Conservation (phyloP, 1,140 invertebrate species). For the Hesperophylax magnus region DNA sequence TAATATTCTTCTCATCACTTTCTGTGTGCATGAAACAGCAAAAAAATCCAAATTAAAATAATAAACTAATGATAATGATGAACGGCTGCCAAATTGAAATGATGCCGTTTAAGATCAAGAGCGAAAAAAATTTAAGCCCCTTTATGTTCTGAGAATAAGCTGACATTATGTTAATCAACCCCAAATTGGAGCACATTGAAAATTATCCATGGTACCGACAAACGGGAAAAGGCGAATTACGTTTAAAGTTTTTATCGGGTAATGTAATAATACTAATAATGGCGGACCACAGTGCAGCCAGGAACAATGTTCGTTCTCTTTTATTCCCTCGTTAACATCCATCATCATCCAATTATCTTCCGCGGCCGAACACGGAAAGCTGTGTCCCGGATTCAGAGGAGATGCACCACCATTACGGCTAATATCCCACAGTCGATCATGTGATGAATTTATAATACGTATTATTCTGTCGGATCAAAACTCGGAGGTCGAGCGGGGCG, state of each 20-base stretch:
- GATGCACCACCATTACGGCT: not conserved
- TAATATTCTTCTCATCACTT: too few species aligned
- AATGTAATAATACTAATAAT: not conserved
- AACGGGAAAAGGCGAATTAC: not conserved
- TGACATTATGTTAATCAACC: too few species aligned
- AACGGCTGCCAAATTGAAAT: too few species aligned
- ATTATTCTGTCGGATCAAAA: not conserved
- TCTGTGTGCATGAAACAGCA: too few species aligned
- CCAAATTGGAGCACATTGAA: too few species aligned
- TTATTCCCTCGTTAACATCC: conserved; percentile 43
- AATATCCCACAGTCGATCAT: conserved; percentile 2
- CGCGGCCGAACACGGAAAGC: conserved; percentile 40
- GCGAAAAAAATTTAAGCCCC: too few species aligned
- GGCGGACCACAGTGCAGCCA: conserved; percentile 1
- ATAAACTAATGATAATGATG: too few species aligned
- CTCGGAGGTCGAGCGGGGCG: too few species aligned
- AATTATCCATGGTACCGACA: not conserved
- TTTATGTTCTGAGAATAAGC: too few species aligned
- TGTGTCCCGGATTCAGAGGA: conserved; percentile 35
- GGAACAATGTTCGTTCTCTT: not conserved
- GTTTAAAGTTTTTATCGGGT: not conserved
- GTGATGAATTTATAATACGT: conserved; percentile 9
- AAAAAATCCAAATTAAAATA: too few species aligned
- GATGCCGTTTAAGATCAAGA: too few species aligned
- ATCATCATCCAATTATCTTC: conserved; percentile 47